phyloP scores from a whole-genome alignment of 2,797 vertebrate genomes.

The Amblyopsis hoosieri region DNA sequence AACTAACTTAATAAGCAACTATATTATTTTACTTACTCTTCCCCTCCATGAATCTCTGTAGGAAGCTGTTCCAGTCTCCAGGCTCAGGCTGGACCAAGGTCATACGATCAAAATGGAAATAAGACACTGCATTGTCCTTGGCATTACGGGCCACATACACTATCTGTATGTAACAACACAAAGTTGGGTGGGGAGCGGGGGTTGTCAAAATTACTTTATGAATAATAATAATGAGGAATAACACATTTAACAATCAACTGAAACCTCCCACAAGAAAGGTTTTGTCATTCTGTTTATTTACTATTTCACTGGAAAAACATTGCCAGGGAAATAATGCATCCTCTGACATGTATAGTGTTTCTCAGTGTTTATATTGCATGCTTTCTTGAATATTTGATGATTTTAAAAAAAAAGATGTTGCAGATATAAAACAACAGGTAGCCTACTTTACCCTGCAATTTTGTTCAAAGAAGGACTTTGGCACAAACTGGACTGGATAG shows the following conservation, averaged over 20 bases:
- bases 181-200: background rate
- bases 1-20: no score
- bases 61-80: constrained; percentile 43
- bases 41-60: constrained; percentile 50
- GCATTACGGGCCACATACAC: constrained; percentile 53
- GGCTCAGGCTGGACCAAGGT: constrained; percentile 46
- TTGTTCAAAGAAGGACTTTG: constrained; percentile 75
- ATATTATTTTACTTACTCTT: constrained; percentile 28
- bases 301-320: no score
- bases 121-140: constrained; percentile 54
- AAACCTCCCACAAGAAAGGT: no score
- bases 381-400: no score
- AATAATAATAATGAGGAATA: no score
- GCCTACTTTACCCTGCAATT: constrained; percentile 59
- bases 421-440: background rate
- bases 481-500: constrained; percentile 72
- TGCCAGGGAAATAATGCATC: no score
- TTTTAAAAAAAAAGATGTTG: no score
- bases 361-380: no score
- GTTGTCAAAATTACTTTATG: background rate
- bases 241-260: no score
- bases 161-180: constrained; percentile 20
- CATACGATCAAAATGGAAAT: constrained; percentile 55
- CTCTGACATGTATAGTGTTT: no score
- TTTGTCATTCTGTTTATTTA: no score